These are phyloP conservation scores for Automeris io DNA, from an alignment of 2,888 invertebrate genomes.

Conservation along the genomic window DNA sequence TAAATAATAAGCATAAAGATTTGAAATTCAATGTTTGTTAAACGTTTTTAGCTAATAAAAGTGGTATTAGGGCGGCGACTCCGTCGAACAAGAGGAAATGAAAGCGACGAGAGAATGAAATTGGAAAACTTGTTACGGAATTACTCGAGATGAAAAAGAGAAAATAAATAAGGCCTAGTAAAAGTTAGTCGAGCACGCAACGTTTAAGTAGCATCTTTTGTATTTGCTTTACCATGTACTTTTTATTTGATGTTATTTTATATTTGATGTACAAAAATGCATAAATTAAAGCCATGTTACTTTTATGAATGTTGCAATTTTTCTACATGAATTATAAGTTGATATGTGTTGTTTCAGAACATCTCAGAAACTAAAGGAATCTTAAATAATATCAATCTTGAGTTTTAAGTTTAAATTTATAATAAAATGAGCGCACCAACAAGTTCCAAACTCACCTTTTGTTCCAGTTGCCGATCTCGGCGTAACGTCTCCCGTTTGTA, in stretches of 20 bases:
- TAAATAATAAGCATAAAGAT: conserved; percentile 49
- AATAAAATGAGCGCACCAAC: conserved; percentile 22
- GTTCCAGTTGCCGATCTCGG: conserved; percentile 78
- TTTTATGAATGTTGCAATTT: too few relatives aligned
- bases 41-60: conserved; percentile 74
- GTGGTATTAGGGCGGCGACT: conserved; percentile 64
- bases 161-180: conserved; percentile 61
- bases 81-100: conserved; percentile 66
- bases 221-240: not conserved
- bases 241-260: conserved; percentile 20
- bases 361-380: too few relatives aligned
- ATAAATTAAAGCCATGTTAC: too few relatives aligned
- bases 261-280: too few relatives aligned
- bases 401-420: conserved; percentile 1
- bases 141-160: conserved; percentile 61
- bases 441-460: conserved; percentile 59
- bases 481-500: conserved; percentile 74
- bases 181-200: conserved; percentile 50
- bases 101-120: conserved; percentile 72
- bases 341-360: too few relatives aligned
- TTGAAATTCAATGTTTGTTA: conserved; percentile 69
- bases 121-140: conserved; percentile 76
- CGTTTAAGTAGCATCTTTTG: not conserved
- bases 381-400: too few relatives aligned
- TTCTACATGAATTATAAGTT: too few relatives aligned